Conservation (phyloP, 2,113 vertebrate genomes). For the Bubalus kerabau region DNA sequence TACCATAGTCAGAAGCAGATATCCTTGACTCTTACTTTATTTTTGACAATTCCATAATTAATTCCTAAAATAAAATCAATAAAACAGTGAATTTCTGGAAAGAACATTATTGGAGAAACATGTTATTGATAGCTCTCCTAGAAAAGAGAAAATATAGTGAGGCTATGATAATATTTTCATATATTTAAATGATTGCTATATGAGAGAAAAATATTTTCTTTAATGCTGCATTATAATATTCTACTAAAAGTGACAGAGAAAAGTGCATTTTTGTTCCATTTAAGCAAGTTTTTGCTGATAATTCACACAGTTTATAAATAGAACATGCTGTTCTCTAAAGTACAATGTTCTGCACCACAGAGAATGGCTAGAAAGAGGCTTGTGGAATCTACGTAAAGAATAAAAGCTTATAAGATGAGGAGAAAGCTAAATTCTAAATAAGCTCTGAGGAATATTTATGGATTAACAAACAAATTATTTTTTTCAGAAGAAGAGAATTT, state of each 20-base stretch:
- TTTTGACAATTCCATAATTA: neutral
- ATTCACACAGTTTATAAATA: neutral
- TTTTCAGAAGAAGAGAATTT: neutral
- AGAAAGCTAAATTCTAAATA: neutral
- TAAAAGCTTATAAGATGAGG: neutral
- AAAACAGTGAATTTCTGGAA: neutral
- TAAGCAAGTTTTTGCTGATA: neutral
- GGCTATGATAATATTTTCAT: neutral
- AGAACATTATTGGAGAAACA: neutral
- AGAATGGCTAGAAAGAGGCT: neutral
- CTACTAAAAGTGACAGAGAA: neutral
- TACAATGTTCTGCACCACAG: neutral
- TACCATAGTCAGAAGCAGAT: neutral
- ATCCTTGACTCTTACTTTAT: neutral
- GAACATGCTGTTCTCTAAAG: neutral
- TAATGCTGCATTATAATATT: neutral
- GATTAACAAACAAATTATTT: neutral
- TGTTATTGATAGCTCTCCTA: neutral
- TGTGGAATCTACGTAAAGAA: neutral
- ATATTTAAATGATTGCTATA: neutral
- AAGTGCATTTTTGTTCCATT: neutral
- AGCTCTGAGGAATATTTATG: neutral
- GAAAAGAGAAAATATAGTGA: neutral
- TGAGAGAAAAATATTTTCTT: neutral
- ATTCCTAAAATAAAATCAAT: neutral